Base-by-base conservation (phyloP, 2,113 vertebrate species). In the Caranx ignobilis region DNA sequence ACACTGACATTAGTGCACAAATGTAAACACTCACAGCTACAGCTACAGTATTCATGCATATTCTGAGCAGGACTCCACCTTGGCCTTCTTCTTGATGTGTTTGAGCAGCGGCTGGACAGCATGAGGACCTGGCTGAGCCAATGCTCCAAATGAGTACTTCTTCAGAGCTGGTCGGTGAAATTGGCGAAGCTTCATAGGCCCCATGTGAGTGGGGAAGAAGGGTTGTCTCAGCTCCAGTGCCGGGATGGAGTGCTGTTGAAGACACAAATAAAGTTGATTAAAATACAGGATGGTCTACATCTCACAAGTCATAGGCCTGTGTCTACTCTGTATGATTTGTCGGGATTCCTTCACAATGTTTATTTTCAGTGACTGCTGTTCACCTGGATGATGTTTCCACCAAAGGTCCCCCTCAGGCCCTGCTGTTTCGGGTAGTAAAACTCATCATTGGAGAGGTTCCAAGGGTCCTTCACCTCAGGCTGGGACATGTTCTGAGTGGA, bases 391-490 rank as follows among this genome's bases (percentile, higher is more conserved):
- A 99, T 99, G 93, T 99, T 99, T 62, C 98, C 98, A 81, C 98
- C 98, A 9, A 99, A 99, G 2, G 96, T 97, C 54, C 98, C 98
- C 85, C 97, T 96, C 81, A 99, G 96, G 35, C 98, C 97, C 78
- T 99, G 97, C 91, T 99, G 98, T 84, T 99, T 99, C 11, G 98
- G 98, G 66, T 99, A 99, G 83, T 99, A 99, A 94, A 97, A 99
- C 86, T 99, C 98, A 89, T 99, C 98, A 60, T 99, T 99, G 85
- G 98, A 99, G 69, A 99, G 96, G 89, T 99, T 99, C 98, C 98
- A 99, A 3, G 97, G 97, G 90, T 99, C 98, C 90, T 99, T 99
- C 69, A 99, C 95, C 82, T 99, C 98, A n/a, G 98, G 98, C 77
- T 99, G 98, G 86, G 97, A 99, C 97, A 99, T 99, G 73, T 99